phyloP scores from a whole-genome alignment of 37 sponge, comb jelly and placozoan genomes.

The Tethya wilhelma region DNA sequence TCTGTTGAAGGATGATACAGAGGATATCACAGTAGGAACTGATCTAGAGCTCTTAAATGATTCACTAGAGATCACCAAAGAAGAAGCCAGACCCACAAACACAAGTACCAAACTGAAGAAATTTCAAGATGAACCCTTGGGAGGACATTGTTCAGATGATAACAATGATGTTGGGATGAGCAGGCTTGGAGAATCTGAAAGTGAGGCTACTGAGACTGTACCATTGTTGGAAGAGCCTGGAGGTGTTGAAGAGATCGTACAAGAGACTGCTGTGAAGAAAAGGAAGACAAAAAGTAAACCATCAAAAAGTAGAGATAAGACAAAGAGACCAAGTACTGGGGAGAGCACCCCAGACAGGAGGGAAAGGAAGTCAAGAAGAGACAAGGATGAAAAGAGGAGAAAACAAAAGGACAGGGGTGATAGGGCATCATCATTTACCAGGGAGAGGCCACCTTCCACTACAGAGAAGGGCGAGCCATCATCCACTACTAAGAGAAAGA shows the following conservation, averaged over 20 bases:
- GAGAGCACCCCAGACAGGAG: neutral
- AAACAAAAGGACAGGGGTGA: neutral
- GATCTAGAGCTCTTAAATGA: neutral
- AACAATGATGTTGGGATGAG: neutral
- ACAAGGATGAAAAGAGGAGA: neutral
- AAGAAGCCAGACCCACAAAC: neutral
- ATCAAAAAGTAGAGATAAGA: neutral
- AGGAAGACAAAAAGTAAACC: neutral
- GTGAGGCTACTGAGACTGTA: neutral
- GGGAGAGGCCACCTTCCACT: too few species aligned
- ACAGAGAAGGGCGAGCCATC: neutral
- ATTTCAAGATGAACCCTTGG: neutral
- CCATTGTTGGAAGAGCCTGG: neutral
- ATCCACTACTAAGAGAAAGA: neutral
- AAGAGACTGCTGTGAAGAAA: neutral
- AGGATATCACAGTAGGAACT: neutral
- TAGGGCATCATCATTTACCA: too few species aligned
- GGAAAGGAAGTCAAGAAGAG: neutral
- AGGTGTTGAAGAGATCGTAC: neutral
- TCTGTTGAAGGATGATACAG: neutral
- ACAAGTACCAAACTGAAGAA: neutral
- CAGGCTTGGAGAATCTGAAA: neutral
- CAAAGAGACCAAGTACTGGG: neutral
- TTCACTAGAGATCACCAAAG: too few species aligned
- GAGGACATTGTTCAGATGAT: too few species aligned